These are phyloP conservation scores for Zygothrica quintamaculata DNA, from an alignment of 2,888 invertebrate species.

Conservation along the genomic window DNA sequence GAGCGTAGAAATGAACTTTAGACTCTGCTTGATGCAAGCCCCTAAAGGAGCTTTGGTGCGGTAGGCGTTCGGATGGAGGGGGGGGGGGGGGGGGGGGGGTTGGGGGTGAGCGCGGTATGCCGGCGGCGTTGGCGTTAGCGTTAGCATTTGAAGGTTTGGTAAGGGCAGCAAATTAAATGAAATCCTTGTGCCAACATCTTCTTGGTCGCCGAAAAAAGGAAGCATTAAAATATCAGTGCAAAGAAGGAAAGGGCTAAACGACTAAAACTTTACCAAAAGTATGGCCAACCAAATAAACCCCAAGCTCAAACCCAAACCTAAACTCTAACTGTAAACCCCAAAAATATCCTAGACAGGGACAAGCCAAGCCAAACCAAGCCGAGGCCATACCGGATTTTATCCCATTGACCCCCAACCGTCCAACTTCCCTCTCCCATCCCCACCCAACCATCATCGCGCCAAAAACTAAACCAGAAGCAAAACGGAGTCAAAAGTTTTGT, in stretches of 20 bases:
- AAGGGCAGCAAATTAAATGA: conserved; percentile 69
- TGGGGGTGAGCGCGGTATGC: neutral
- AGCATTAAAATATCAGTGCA: conserved; percentile 79
- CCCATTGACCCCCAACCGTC: conserved; percentile 17
- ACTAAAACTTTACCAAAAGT: conserved; percentile 73
- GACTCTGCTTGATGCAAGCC: conserved; percentile 44
- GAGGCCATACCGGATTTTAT: too few relatives aligned
- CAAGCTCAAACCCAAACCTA: conserved; percentile 15
- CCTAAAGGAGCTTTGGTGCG: too few relatives aligned
- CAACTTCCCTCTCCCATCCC: too few relatives aligned
- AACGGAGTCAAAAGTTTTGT: conserved; percentile 65
- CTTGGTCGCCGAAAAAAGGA: conserved; percentile 56
- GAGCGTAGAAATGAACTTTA: conserved; percentile 80
- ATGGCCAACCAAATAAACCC: conserved; percentile 51
- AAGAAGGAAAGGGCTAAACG: conserved; percentile 69
- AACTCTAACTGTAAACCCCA: conserved; percentile 6
- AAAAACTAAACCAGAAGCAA: conserved; percentile 43
- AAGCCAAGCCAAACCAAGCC: conserved; percentile 17
- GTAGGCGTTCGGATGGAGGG: conserved; percentile 12
- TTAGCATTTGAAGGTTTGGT: conserved; percentile 12
- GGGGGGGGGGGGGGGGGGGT: neutral
- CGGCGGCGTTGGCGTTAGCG: neutral
- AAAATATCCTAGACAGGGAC: conserved; percentile 25
- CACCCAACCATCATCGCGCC: too few relatives aligned
- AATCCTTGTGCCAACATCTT: conserved; percentile 67